These are phyloP conservation scores for Pimpla rufipes DNA, from an alignment of 2,888 invertebrate genomes.

Conservation along the genomic window DNA sequence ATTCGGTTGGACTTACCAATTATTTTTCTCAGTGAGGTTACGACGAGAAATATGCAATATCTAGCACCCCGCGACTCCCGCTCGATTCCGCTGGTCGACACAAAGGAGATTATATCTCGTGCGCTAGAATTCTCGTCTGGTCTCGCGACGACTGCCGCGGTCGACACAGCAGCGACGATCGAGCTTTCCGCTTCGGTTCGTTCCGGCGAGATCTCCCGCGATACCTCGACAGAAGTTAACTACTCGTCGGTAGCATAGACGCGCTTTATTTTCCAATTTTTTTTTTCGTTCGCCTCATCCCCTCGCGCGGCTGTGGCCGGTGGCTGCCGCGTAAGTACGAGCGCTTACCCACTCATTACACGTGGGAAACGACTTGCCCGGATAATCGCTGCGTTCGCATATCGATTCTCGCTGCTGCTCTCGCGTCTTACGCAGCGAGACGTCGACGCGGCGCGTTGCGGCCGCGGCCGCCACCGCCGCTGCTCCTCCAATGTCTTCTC, in stretches of 20 bases:
- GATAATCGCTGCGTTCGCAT: conserved; percentile 72
- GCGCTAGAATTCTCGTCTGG: neutral
- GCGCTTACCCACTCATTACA: conserved; percentile 68
- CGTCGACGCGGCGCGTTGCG: conserved; percentile 8
- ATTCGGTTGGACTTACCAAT: too few species aligned
- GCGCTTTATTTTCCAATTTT: neutral
- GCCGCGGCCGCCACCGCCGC: too few species aligned
- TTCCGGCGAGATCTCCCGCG: neutral
- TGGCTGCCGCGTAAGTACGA: conserved; percentile 58
- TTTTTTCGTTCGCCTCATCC: neutral
- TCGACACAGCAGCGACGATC: neutral
- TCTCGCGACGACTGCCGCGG: neutral
- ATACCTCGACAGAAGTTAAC: neutral
- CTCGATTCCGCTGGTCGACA: neutral
- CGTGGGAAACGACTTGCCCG: conserved; percentile 76
- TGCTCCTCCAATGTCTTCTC: conserved; percentile 24
- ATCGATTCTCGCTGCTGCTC: conserved; percentile 69
- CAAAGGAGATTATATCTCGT: neutral
- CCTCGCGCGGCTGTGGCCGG: conserved; percentile 42
- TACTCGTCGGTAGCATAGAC: neutral
- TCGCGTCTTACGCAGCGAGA: conserved; percentile 19
- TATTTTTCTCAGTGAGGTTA: too few species aligned
- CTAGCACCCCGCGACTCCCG: neutral
- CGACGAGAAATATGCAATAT: neutral
- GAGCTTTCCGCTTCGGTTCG: conserved; percentile 1